Base-by-base conservation (phyloP, 2,888 invertebrate species). In the Cyclophora punctaria region DNA sequence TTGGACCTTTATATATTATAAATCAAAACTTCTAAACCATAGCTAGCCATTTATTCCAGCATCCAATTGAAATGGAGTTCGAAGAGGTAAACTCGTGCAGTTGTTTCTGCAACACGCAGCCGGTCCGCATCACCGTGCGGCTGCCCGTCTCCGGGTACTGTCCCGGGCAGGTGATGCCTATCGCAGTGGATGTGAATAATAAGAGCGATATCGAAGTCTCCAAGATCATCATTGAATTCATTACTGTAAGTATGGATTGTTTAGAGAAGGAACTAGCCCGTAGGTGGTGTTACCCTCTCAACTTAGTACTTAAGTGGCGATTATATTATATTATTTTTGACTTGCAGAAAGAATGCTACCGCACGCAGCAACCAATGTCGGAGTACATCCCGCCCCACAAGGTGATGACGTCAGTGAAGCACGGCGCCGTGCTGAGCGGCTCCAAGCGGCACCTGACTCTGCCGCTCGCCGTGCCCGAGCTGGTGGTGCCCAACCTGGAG, bases 91-190 rank as follows among this genome's bases (percentile, higher is more conserved):
- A 67, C 48, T 59, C 66, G 1, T 78, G 76, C 46, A 63, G 62
- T 3, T 78, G 73, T 47, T 59, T 69, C 45, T 78, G 75, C 57
- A 58, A 56, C 20, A 53, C 67, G 0, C 48, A 58, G 0, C 68
- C 72, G 0, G 51, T 80, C 37, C 51, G 41, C 1, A 51, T 83
- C 3, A 57, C 54, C 3, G 55, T 76, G 0, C 54, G 53, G 0
- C 47, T 79, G 46, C 82, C 82, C 0, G 65, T 65, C 20, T 60
- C 69, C 0, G 83, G 78, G 3, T 80, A 69, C 61, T 78, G 78
- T 37, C 78, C 83, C 5, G 83, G 82, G 0, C 76, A 79, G 54
- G 33, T 7, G 5, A 63, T 83, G 7, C 79, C 82, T 0, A 63
- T 81, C 2, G 51, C 57, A 0, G 57, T 84, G 0, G 49, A 63